Evolutionary conservation across 1,140 invertebrate genomes (phyloP).

Genomic region (Neotoxoptera formosana): DNA sequence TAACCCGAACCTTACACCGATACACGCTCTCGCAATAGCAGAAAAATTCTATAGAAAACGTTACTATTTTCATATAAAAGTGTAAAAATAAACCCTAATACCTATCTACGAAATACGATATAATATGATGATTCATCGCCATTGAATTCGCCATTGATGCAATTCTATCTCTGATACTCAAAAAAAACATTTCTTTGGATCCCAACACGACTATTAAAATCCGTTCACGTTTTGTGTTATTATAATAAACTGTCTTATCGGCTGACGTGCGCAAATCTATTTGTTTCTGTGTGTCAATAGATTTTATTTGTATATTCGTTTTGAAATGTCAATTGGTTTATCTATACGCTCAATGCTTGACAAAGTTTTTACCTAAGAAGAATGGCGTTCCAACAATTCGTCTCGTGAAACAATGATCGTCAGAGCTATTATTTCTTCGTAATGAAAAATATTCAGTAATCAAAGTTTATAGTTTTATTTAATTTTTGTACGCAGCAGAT

Average conservation of each 20-base stretch:
- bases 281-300: neutral
- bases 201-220: neutral
- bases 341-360: neutral
- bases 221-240: neutral
- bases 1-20: neutral
- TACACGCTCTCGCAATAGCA: neutral
- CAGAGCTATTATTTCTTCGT: neutral
- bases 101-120: too few species aligned
- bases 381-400: neutral
- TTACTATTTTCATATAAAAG: neutral
- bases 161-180: neutral
- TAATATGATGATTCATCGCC: too few species aligned
- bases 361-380: neutral
- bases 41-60: neutral
- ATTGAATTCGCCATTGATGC: neutral
- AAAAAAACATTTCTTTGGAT: neutral
- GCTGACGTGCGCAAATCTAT: neutral
- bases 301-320: neutral
- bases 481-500: neutral
- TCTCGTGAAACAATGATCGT: neutral
- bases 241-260: neutral
- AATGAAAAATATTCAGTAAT: neutral
- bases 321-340: neutral
- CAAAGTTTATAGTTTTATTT: neutral
- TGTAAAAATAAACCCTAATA: neutral